Base-by-base conservation (phyloP, 2,888 invertebrate species). In the Malacosoma neustria region DNA sequence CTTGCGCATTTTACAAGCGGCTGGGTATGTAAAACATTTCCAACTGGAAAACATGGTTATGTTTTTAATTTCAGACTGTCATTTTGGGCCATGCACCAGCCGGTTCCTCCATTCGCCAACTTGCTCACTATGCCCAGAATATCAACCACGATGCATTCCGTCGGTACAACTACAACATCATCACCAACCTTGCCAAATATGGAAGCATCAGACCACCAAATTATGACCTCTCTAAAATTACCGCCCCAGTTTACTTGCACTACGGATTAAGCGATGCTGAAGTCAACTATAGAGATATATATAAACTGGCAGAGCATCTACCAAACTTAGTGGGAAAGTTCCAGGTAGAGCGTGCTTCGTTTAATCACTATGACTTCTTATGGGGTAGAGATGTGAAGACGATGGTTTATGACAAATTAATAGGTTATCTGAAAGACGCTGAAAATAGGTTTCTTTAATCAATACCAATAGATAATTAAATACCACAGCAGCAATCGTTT, bases 91-190 rank as follows among this genome's bases (percentile, higher is more conserved):
- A 73, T 39, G 45, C 63, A 0, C 74, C 73, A 0, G 72, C 72
- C 0, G 74, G 74, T 0, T 48, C 65, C 0, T 63, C 73, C 1
- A 36, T 72, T 30, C 62, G 69, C 2, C 73, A 74, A 44, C 30
- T 72, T 1, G 40, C 61, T 0, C 74, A 75, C 43, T 73, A 57
- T 51, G 72, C 60, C 0, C 74, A 75, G 33, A 41, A 46, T 22
- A 66, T 72, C 43, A 54, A 51, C 3, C 49, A 40, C 37, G 41
- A 52, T 0, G 39, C 42, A 2, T 74, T 74, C 59, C 58, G 61
- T 4, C 61, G 73, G 0, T 73, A 52, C 51, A 54, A 67, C 52
- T 42, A 42, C 42, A 54, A 56, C 13, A 1, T 44, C 0, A 1
- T 62, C 29, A 46, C 49, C 3, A 74, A 74, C 47, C 35, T 70